phyloP scores from a whole-genome alignment of 2,888 invertebrate genomes.

The Linyphia triangularis region DNA sequence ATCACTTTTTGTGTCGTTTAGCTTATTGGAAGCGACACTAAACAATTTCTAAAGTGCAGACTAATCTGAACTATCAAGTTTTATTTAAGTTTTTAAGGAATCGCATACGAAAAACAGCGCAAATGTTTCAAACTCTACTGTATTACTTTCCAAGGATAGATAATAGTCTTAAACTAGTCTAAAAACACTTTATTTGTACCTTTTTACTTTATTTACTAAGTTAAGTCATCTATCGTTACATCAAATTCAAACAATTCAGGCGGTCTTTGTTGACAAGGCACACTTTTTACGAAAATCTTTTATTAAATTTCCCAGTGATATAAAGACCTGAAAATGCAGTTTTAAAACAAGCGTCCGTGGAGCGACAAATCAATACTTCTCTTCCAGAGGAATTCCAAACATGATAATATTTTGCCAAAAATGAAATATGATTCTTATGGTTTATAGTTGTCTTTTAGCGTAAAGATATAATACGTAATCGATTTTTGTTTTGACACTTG shows the following conservation, averaged over 20 bases:
- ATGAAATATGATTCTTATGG: conserved; percentile 39
- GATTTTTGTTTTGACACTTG: conserved; percentile 43
- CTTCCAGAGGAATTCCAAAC: background rate
- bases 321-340: conserved; percentile 24
- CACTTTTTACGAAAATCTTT: conserved; percentile 3
- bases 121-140: too few relatives aligned
- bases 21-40: too few relatives aligned
- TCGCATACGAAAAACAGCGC: too few relatives aligned
- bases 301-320: conserved; percentile 8
- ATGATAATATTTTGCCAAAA: conserved; percentile 43
- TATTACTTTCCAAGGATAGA: too few relatives aligned
- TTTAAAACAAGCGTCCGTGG: conserved; percentile 9
- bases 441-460: conserved; percentile 38
- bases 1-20: too few relatives aligned
- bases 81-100: too few relatives aligned
- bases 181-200: too few relatives aligned
- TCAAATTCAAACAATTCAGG: background rate
- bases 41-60: too few relatives aligned
- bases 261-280: background rate
- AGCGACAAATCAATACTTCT: conserved; percentile 34
- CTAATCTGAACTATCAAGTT: too few relatives aligned
- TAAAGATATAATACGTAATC: conserved; percentile 36
- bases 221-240: background rate
- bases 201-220: too few relatives aligned
- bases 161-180: too few relatives aligned